Conservation (phyloP, 2,888 invertebrate species). For the Harpagoxenus sublaevis region DNA sequence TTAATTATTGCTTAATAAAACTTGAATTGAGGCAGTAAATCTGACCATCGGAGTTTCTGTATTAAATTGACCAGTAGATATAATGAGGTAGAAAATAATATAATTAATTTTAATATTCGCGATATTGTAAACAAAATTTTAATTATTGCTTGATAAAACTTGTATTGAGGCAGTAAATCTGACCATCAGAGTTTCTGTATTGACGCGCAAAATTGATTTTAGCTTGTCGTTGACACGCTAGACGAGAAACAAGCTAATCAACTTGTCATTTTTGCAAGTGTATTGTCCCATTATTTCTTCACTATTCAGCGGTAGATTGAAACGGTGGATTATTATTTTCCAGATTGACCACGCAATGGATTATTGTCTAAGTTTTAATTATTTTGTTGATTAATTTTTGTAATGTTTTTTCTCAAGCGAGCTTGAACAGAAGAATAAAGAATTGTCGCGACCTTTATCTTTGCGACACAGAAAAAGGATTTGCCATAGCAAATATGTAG, state of each 20-base stretch:
- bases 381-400: slow-evolving; percentile 9
- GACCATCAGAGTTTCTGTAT: background rate
- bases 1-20: background rate
- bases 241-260: slow-evolving; percentile 2
- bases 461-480: background rate
- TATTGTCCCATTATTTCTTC: slow-evolving; percentile 15
- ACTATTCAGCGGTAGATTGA: background rate
- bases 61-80: background rate
- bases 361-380: background rate
- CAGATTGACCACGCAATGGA: background rate
- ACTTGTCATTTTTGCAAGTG: slow-evolving; percentile 12
- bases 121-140: background rate
- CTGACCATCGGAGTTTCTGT: background rate
- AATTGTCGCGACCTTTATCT: background rate
- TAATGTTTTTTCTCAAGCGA: background rate
- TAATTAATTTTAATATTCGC: background rate
- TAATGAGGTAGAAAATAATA: background rate
- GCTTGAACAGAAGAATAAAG: background rate
- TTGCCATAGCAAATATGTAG: slow-evolving; percentile 7
- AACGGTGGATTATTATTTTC: background rate
- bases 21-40: background rate
- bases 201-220: slow-evolving; percentile 30
- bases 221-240: background rate
- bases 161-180: background rate
- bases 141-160: background rate